Base-by-base conservation (phyloP, 2,888 invertebrate genomes). In the Cheilosia vernalis region DNA sequence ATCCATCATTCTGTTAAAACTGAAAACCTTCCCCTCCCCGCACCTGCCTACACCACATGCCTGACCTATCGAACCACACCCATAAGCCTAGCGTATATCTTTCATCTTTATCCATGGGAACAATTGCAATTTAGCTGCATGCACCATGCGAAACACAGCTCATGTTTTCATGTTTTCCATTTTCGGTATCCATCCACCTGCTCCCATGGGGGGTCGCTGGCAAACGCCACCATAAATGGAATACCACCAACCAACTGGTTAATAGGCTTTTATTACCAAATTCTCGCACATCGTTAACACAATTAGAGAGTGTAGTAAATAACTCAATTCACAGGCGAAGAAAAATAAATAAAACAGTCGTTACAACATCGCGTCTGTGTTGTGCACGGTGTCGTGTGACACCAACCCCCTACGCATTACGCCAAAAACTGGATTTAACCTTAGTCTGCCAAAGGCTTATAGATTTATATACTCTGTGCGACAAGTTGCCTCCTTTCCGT, bases 201-300 rank as follows among this genome's bases (percentile, higher is more conserved):
- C 63, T 47, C 69, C 79, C 84, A 79, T 73, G 69, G 84, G 79
- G 77, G 72, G 78, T 55, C 49, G 15, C 42, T 19, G 27, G 19
- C 58, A 40, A 40, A 17, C 58, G 27, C 58, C 81, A 47, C 82
- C 83, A 42, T 66, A 85, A 76, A 85, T 66, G 76, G 85, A 72
- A 76, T 40, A 55, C 80, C 70, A 76, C 61, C 76, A 61, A 10
- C 55, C 49, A 58, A 85, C 80, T 81, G 76, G 85, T 85, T 72
- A 85, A 81, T 81, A 40, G 70, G 85, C 72, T 70, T 72, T 76
- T 85, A 85, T 85, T 85, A 85, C 81, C 85, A 76, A 85, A 85
- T 76, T 80, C 81, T 85, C 76, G 76, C 85, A 85, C 85, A 81
- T 85, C 85, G 85, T 85, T 81, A 85, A 63, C 85, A 76, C 80